A percentile compares a stretch with the other conserved stretches of the same genome.
Conservation (phyloP, 2,888 invertebrate species). For the Amphipoea lucens region DNA sequence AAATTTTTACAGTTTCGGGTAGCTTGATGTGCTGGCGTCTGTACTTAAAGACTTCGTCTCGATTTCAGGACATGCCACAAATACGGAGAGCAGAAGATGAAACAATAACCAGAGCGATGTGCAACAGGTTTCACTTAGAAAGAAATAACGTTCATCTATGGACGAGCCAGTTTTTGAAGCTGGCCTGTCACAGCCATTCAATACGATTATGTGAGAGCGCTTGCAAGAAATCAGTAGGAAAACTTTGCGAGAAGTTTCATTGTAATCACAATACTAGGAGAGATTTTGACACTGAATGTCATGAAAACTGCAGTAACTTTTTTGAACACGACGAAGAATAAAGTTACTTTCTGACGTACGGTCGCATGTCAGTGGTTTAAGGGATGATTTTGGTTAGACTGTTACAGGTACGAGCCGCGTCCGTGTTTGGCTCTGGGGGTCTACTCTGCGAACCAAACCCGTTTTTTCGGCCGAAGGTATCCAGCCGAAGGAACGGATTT, state of each 20-base stretch:
- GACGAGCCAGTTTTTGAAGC: slow-evolving; percentile 24
- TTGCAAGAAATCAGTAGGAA: slow-evolving; percentile 15
- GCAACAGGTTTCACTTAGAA: slow-evolving; percentile 21
- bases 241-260: slow-evolving; percentile 15
- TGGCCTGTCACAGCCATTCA: slow-evolving; percentile 6
- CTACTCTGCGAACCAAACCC: too few relatives aligned
- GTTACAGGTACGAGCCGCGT: too few relatives aligned
- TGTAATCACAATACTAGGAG: slow-evolving; percentile 4
- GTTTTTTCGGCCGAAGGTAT: too few relatives aligned
- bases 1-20: too few relatives aligned
- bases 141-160: neutral
- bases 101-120: slow-evolving; percentile 9
- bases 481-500: too few relatives aligned
- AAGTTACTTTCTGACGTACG: neutral
- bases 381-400: too few relatives aligned
- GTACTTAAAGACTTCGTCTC: neutral
- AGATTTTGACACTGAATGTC: slow-evolving; percentile 24
- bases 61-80: slow-evolving; percentile 43
- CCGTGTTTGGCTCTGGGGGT: too few relatives aligned
- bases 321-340: slow-evolving; percentile 7
- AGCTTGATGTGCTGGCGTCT: too few relatives aligned
- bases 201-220: slow-evolving; percentile 9
- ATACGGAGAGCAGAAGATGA: slow-evolving; percentile 31
- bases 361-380: neutral
- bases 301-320: slow-evolving; percentile 21